Conservation (phyloP, 2,797 vertebrate genomes). For the Pipistrellus pygmaeus region DNA sequence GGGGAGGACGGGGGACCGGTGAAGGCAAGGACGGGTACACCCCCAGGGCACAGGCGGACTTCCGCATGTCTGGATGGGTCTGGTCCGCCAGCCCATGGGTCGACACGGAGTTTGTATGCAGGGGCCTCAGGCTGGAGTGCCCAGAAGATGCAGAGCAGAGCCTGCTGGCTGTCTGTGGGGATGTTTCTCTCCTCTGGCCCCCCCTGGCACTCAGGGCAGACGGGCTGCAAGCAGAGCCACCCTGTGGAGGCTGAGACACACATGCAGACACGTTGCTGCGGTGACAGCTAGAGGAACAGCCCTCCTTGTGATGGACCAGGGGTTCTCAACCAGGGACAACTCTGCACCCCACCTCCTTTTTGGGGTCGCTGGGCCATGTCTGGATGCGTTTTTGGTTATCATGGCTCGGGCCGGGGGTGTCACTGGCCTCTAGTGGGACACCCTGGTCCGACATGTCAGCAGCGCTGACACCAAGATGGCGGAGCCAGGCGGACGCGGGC, state of each 20-base stretch:
- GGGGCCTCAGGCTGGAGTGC: neutral
- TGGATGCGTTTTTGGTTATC: neutral
- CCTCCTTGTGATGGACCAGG: no score
- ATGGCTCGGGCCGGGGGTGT: neutral
- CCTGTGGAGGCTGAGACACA: neutral
- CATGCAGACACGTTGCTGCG: no score
- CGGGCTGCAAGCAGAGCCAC: neutral
- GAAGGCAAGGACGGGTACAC: neutral
- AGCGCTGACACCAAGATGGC: neutral
- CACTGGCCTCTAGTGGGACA: neutral
- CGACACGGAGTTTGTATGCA: accelerated
- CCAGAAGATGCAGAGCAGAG: neutral
- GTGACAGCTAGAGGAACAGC: no score
- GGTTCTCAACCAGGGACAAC: neutral
- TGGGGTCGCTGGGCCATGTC: neutral
- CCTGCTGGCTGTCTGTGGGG: neutral
- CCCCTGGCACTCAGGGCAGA: neutral
- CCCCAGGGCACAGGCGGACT: neutral
- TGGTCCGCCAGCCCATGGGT: neutral
- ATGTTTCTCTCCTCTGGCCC: no score
- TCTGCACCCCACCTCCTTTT: neutral
- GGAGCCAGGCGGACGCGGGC: neutral
- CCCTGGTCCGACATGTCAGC: neutral
- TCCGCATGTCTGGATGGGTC: neutral
- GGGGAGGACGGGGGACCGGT: no score